Base-by-base conservation (phyloP, 2,888 invertebrate genomes). In the Polia nebulosa region DNA sequence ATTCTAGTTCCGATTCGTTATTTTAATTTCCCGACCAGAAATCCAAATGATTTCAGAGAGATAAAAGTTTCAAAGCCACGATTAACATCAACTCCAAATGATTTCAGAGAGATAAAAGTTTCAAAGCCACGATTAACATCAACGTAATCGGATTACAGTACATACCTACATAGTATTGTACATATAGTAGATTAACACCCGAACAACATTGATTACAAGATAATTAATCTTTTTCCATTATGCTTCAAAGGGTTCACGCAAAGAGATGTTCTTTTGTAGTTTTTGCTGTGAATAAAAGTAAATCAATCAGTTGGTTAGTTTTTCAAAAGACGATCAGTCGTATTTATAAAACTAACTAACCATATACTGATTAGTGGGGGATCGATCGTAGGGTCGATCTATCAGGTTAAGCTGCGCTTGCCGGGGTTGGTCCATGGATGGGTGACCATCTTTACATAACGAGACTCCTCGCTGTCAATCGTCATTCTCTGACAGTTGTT, bases 61-160 rank as follows among this genome's bases (percentile, higher is more conserved):
- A 66, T 53, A 58, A 66, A 57, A 53, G 34, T 44, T 51, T 53
- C 20, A 47, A 72, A 72, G 51, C 51, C 22, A 5, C 34, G n/a
- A 44, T n/a, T 56, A 57, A 29, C 34, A 36, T 8, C 25, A 52
- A 64, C 5, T n/a, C n/a, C n/a, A n/a, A n/a, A n/a, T n/a, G n/a
- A 73, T 66, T 36, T 53, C 27, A 25, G 5, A 15, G 15, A 22
- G 52, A 66, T 53, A 58, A 66, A 57, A 53, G 34, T 44, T 51
- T 53, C 20, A 47, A 72, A 72, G 51, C 51, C 22, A 5, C 34
- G n/a, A 44, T n/a, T 56, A 57, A 29, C 34, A 36, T 8, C 25
- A 52, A 64, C 5, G 11, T 36, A 53, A 66, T 58, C 45, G 0
- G 57, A 53, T 47, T 47, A 41, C 45, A 20, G 34, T 36, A 47